A percentile compares a stretch with the other conserved stretches of the same genome.
phyloP scores from a whole-genome alignment of 2,797 vertebrate genomes.

The Sarcophilus harrisii region DNA sequence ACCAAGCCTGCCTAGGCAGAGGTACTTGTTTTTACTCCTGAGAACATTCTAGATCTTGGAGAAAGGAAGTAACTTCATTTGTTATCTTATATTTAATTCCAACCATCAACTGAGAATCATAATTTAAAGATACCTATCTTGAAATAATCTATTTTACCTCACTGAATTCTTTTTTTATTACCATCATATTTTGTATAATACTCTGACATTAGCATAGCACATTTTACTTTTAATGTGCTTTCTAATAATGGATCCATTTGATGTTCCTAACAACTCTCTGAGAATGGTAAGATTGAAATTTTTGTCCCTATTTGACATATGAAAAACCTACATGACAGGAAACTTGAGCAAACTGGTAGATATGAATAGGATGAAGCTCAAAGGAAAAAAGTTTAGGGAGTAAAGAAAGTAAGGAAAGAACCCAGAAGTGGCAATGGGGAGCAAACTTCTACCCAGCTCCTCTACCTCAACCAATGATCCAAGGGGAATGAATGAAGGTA shows the following conservation, averaged over 20 bases:
- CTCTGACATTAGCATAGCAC: slow-evolving; percentile 15
- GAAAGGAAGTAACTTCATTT: slow-evolving; percentile 1
- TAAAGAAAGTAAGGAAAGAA: background rate
- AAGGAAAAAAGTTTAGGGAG: background rate
- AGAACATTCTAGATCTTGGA: slow-evolving; percentile 47
- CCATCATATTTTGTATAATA: slow-evolving; percentile 65
- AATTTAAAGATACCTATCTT: slow-evolving; percentile 46
- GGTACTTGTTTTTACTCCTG: slow-evolving; percentile 45
- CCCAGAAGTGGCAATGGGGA: background rate
- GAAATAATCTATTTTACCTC: slow-evolving; percentile 19
- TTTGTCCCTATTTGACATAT: background rate
- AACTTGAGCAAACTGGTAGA: background rate
- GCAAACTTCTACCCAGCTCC: background rate
- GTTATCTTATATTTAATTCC: slow-evolving; percentile 57
- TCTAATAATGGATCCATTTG: background rate
- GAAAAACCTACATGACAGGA: background rate
- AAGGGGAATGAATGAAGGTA: background rate
- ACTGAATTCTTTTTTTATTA: slow-evolving; percentile 11
- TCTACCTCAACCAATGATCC: background rate
- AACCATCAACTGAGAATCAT: slow-evolving; percentile 43
- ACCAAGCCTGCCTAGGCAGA: background rate
- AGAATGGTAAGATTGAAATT: background rate
- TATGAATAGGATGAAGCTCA: background rate
- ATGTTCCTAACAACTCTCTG: background rate
- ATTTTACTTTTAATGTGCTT: slow-evolving; percentile 20